Conservation (phyloP, 2,888 invertebrate species). For the Pemphredon lugubris region DNA sequence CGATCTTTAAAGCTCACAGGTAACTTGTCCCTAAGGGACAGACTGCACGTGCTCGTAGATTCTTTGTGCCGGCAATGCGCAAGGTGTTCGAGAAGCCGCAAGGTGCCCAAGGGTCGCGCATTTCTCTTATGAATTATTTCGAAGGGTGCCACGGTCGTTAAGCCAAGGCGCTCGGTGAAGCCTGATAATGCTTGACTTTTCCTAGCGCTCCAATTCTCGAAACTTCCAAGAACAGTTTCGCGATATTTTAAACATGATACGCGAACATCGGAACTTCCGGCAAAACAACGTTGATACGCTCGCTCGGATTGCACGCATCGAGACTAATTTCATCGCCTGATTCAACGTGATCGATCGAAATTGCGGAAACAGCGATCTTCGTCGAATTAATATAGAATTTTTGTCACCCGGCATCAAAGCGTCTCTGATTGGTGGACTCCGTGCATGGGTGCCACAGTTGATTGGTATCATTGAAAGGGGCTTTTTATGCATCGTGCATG, state of each 20-base stretch:
- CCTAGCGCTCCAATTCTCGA: background rate
- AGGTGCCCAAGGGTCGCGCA: constrained; percentile 56
- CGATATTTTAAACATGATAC: too few species aligned
- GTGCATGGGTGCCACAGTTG: constrained; percentile 67
- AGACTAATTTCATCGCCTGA: too few species aligned
- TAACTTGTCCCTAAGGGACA: constrained; percentile 63
- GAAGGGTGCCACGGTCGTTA: constrained; percentile 30
- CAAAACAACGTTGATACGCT: too few species aligned
- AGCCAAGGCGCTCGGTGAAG: constrained; percentile 8
- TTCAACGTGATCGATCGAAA: constrained; percentile 16
- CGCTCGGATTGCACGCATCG: too few species aligned
- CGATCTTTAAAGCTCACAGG: constrained; percentile 65
- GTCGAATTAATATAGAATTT: constrained; percentile 53
- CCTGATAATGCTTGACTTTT: constrained; percentile 16
- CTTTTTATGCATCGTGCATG: constrained; percentile 73
- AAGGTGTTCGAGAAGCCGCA: constrained; percentile 62
- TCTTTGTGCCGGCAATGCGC: constrained; percentile 54
- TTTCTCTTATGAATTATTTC: constrained; percentile 6
- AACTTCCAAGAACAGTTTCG: background rate
- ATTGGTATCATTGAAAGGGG: constrained; percentile 77
- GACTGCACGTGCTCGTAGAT: constrained; percentile 59
- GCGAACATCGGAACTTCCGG: too few species aligned
- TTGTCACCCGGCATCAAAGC: constrained; percentile 65
- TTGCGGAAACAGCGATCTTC: constrained; percentile 19
- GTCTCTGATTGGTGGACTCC: constrained; percentile 66